Conservation (phyloP, 2,888 invertebrate genomes). For the Colletes collaris region DNA sequence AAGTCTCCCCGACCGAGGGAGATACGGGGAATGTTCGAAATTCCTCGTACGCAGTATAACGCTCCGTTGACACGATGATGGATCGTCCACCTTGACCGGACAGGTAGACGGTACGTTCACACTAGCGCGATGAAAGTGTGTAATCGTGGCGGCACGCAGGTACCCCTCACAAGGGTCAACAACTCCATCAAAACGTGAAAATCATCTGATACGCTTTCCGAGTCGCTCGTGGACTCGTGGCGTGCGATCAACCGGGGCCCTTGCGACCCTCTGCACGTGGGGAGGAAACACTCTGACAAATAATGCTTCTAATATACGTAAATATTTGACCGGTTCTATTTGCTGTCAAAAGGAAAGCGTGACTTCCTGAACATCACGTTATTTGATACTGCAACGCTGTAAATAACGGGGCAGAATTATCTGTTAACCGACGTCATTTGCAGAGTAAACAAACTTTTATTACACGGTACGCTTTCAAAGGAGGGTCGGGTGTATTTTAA, state of each 20-base stretch:
- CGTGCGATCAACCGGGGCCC: constrained; percentile 20
- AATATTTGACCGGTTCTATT: background rate
- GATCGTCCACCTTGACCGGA: constrained; percentile 74
- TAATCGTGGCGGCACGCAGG: constrained; percentile 67
- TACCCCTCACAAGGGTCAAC: constrained; percentile 63
- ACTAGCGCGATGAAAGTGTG: constrained; percentile 66
- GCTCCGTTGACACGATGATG: constrained; percentile 81
- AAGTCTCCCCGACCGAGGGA: background rate
- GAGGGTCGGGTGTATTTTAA: too few species aligned
- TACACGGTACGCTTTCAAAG: too few species aligned
- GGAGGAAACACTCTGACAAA: constrained; percentile 14
- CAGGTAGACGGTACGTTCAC: constrained; percentile 69
- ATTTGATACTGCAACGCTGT: too few species aligned
- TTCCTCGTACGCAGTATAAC: constrained; percentile 63
- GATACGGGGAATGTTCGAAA: constrained; percentile 55
- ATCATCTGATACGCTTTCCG: constrained; percentile 50
- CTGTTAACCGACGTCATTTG: too few species aligned
- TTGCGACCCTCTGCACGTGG: constrained; percentile 13
- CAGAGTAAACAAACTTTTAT: too few species aligned
- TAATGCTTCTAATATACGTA: constrained; percentile 8
- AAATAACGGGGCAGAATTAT: too few species aligned
- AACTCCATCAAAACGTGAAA: constrained; percentile 62
- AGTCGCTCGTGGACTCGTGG: constrained; percentile 4
- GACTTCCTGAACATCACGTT: too few species aligned
- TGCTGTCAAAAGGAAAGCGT: too few species aligned